phyloP scores from a whole-genome alignment of 2,797 vertebrate species.

The Schizopygopsis pylzovi region DNA sequence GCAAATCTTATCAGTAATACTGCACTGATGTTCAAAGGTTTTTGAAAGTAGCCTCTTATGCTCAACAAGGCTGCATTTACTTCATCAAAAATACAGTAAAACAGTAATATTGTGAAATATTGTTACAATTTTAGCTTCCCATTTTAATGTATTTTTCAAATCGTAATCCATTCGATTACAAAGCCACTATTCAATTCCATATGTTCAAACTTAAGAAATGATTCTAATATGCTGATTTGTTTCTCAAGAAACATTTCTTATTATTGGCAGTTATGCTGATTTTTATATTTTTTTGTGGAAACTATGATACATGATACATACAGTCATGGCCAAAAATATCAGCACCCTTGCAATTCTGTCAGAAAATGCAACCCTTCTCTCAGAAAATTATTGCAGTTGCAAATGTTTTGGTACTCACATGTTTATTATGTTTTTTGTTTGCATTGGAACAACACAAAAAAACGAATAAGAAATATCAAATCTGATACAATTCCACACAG shows the following conservation, averaged over 20 bases:
- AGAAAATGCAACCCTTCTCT: no score
- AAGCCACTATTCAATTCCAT: neutral
- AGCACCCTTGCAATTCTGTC: no score
- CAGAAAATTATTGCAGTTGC: no score
- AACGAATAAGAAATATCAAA: no score
- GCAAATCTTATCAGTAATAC: neutral
- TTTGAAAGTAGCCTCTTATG: neutral
- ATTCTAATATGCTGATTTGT: neutral
- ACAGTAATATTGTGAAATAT: neutral
- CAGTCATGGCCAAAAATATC: no score
- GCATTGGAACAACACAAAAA: no score
- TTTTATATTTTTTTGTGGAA: neutral
- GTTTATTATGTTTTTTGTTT: no score
- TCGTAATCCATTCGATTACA: no score
- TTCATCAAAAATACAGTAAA: neutral
- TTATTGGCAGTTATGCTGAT: neutral
- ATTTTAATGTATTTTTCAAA: neutral
- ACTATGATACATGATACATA: no score
- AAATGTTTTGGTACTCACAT: no score
- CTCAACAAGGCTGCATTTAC: neutral
- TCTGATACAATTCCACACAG: no score
- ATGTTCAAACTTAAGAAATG: neutral
- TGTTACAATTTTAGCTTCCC: neutral
- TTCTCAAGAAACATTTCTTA: no score
- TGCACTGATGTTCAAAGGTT: neutral